Conservation (phyloP, 2,797 vertebrate genomes). For the Hoplostethus mediterraneus region DNA sequence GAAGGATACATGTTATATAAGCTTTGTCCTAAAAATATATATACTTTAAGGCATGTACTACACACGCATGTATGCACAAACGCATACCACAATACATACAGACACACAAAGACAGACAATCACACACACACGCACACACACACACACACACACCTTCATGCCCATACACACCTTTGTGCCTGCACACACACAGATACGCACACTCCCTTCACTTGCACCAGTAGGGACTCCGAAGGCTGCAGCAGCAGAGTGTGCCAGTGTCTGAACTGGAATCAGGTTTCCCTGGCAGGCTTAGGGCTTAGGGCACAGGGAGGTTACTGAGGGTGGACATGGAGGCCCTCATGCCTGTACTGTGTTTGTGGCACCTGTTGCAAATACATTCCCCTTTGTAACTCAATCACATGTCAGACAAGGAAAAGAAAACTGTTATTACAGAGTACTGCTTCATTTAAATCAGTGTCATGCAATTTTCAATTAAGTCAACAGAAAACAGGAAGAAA, state of each 20-base stretch:
- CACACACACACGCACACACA: background rate
- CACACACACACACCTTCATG: background rate
- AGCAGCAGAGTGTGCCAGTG: slow-evolving; percentile 73
- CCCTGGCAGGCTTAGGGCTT: slow-evolving; percentile 76
- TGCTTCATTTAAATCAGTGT: slow-evolving; percentile 79
- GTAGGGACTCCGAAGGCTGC: slow-evolving; percentile 55
- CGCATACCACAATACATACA: background rate
- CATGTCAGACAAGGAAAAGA: slow-evolving; percentile 81
- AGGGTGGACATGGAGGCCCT: slow-evolving; percentile 79
- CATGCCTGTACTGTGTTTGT: slow-evolving; percentile 78
- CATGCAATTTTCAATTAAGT: slow-evolving; percentile 72
- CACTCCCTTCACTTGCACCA: slow-evolving; percentile 38
- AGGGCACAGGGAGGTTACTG: slow-evolving; percentile 82
- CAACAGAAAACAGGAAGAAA: slow-evolving; percentile 55
- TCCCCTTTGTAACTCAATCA: slow-evolving; percentile 85
- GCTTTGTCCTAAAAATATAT: no score
- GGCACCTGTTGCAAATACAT: slow-evolving; percentile 87
- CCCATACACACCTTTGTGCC: no score
- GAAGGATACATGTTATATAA: no score
- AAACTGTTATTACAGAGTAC: slow-evolving; percentile 83
- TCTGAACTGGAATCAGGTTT: slow-evolving; percentile 82
- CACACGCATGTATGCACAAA: background rate
- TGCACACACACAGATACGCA: background rate
- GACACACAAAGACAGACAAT: background rate
- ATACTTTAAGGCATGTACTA: no score